These are phyloP conservation scores for Choristoneura rosaceana DNA, from an alignment of 2,888 invertebrate genomes.

Conservation along the genomic window DNA sequence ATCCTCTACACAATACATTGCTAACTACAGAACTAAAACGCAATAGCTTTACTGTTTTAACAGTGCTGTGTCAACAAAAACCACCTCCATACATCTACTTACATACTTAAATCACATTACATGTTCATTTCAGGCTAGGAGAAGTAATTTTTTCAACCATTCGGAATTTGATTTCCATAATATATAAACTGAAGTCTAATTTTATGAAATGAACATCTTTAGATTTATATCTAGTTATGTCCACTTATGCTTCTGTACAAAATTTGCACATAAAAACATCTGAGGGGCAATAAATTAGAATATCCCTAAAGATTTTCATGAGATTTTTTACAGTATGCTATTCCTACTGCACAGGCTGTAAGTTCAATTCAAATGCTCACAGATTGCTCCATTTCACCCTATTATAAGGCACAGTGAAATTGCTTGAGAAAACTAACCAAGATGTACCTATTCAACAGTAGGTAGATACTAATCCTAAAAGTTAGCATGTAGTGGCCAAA, in stretches of 20 bases:
- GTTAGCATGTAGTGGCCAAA: background rate
- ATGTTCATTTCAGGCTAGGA: conserved; percentile 4
- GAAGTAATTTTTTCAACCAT: background rate
- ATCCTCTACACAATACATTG: conserved; percentile 53
- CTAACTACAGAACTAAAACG: conserved; percentile 52
- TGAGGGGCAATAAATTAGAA: no score
- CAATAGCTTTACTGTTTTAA: conserved; percentile 55
- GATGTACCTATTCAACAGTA: conserved; percentile 7
- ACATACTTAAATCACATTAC: conserved; percentile 12
- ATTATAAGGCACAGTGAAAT: conserved; percentile 41
- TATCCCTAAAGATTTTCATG: background rate
- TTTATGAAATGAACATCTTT: background rate
- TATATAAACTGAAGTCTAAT: conserved; percentile 1
- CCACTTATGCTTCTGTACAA: background rate
- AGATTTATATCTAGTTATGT: background rate
- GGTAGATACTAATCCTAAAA: background rate
- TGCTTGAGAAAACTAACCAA: conserved; percentile 32
- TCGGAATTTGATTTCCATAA: background rate
- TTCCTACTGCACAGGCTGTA: conserved; percentile 30
- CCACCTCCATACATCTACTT: background rate
- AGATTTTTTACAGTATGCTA: conserved; percentile 16
- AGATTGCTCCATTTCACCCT: conserved; percentile 36
- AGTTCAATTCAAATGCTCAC: conserved; percentile 35
- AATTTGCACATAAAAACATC: background rate
- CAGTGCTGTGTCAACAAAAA: conserved; percentile 39